Base-by-base conservation (phyloP, 1,140 invertebrate species). In the Diorhabda elongata region DNA sequence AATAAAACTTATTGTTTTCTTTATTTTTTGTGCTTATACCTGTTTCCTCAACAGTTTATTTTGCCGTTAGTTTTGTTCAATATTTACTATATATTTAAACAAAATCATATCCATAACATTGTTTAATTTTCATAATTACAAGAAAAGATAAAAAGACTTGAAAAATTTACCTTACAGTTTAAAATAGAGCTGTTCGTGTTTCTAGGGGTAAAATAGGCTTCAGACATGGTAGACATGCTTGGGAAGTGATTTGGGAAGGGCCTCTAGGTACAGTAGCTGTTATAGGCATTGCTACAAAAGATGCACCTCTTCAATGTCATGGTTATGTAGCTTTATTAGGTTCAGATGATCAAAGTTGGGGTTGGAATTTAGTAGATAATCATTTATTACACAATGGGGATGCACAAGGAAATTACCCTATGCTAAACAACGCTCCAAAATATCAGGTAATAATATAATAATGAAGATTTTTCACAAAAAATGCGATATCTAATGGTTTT, bases 191-290 rank as follows among this genome's bases (percentile, higher is more conserved):
- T 26, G 26, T 26, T 26, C 26, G 1, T 26, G 26, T 52, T 52
- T 52, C n/a, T 52, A 52, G 47, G 47, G 93, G 93, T 8, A 98
- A 98, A 87, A 92, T 98, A 76, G 94, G 98, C 2, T 98, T 98
- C 79, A 85, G 89, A 71, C 89, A 91, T 79, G 98, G 97, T 4
- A 87, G 97, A 72, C 97, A 99, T 85, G 93, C 95, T 3, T 99
- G 97, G 96, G 96, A 99, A 85, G 92, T 99, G 0, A 96, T 97
- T 80, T 99, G 97, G 97, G 96, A 98, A 87, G 97, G 97, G 41
- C 97, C 97, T 2, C 83, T 99, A 47, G 97, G 96, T 2, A 98
- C 95, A 9, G 95, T 97, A 5, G 95, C 96, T 56, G 94, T 98
- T 42, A 91, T 98, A 76, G 96, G 97, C 45, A 92, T 99, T 74